Evolutionary conservation across 2,888 invertebrate genomes (phyloP).

Genomic region (Pantelozetes paolii): DNA sequence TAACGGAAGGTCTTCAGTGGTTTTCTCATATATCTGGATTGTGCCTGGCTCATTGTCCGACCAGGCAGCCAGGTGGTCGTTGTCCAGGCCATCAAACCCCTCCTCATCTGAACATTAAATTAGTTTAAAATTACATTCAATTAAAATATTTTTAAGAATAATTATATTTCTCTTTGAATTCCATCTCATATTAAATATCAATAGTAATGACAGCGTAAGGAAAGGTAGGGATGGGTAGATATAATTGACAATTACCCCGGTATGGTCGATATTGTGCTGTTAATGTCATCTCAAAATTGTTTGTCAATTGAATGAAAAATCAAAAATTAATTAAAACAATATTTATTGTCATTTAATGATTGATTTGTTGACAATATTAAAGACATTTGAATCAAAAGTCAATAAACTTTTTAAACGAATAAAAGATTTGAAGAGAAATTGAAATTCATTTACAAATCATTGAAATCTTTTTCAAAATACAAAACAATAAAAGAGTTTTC

Average conservation of each 20-base stretch:
- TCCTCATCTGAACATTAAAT: slow-evolving; percentile 39
- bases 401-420: not conserved
- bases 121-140: no score
- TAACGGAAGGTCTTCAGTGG: slow-evolving; percentile 46
- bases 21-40: slow-evolving; percentile 49
- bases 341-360: not conserved
- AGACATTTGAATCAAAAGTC: not conserved
- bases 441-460: not conserved
- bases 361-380: not conserved
- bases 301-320: not conserved
- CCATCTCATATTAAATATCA: not conserved
- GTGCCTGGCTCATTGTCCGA: slow-evolving; percentile 47
- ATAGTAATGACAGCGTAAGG: not conserved
- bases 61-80: slow-evolving; percentile 47
- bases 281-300: slow-evolving; percentile 29
- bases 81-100: slow-evolving; percentile 44
- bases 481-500: not conserved
- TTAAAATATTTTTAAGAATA: no score
- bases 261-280: slow-evolving; percentile 44
- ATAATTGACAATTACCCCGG: no score
- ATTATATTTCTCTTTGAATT: no score
- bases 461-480: not conserved
- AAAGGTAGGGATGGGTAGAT: no score
- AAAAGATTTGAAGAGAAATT: not conserved
- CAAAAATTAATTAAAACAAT: not conserved